phyloP scores from a whole-genome alignment of 2,888 invertebrate genomes.

The Criorhina ranunculi region DNA sequence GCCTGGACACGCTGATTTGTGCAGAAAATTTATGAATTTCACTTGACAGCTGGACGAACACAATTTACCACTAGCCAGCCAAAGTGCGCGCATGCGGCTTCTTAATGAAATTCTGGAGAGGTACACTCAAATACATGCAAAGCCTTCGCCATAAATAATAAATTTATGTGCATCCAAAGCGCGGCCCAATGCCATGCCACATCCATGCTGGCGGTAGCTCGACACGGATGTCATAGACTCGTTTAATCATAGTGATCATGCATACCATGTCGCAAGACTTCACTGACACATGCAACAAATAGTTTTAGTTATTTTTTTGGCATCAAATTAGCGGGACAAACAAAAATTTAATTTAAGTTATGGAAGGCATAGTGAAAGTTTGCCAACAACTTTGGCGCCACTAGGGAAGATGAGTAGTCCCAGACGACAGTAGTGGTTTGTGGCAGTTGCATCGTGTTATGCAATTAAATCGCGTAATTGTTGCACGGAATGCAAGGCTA shows the following conservation, averaged over 20 bases:
- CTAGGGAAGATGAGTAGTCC: conserved; percentile 26
- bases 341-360: conserved; percentile 17
- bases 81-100: conserved; percentile 35
- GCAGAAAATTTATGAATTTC: conserved; percentile 55
- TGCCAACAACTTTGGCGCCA: conserved; percentile 67
- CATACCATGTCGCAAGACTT: conserved; percentile 33
- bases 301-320: conserved; percentile 42
- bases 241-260: background rate
- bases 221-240: conserved; percentile 61
- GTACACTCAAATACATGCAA: conserved; percentile 35
- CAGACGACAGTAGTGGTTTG: conserved; percentile 26
- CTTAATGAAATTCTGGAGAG: conserved; percentile 58
- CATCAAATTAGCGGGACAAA: conserved; percentile 47
- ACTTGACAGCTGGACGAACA: conserved; percentile 60
- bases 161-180: conserved; percentile 73
- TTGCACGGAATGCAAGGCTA: conserved; percentile 46
- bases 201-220: conserved; percentile 15
- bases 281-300: conserved; percentile 48
- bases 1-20: conserved; percentile 28
- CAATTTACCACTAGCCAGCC: conserved; percentile 36
- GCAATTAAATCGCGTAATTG: conserved; percentile 64
- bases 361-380: conserved; percentile 67
- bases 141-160: conserved; percentile 62
- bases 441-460: conserved; percentile 26
- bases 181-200: conserved; percentile 34